Conservation (phyloP, 2,888 invertebrate genomes). For the Microplitis deprimator region DNA sequence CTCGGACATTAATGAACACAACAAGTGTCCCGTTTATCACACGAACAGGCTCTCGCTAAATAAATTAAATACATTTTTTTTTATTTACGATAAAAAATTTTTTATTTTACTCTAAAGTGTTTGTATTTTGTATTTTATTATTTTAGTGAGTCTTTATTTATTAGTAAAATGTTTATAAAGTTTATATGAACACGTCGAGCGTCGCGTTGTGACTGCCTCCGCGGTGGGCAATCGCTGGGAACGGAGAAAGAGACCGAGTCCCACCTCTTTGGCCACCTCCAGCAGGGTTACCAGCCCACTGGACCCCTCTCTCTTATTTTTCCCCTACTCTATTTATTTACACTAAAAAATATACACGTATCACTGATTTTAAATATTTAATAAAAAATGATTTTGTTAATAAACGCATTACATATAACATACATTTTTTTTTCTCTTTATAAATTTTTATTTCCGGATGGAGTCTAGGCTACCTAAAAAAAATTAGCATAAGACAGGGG, state of each 20-base stretch:
- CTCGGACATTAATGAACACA: conserved; percentile 34
- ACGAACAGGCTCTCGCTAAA: background rate
- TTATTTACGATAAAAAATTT: too few relatives aligned
- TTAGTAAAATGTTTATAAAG: background rate
- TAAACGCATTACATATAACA: background rate
- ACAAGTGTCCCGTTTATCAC: conserved; percentile 36
- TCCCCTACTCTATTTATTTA: conserved; percentile 31
- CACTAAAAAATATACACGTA: conserved; percentile 9
- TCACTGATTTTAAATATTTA: conserved; percentile 20
- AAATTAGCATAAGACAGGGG: background rate
- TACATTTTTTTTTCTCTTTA: conserved; percentile 6
- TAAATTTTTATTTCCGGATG: too few relatives aligned
- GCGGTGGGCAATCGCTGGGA: conserved; percentile 31
- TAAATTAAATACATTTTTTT: too few relatives aligned
- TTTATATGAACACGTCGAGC: conserved; percentile 59
- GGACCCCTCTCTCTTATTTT: conserved; percentile 59
- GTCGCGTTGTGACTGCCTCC: conserved; percentile 70
- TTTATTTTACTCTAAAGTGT: too few relatives aligned
- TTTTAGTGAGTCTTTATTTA: background rate
- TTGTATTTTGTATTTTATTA: too few relatives aligned
- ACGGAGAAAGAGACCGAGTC: conserved; percentile 62
- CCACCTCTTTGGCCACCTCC: conserved; percentile 71
- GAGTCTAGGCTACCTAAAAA: too few relatives aligned
- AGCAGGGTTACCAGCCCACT: conserved; percentile 70
- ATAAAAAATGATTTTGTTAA: background rate